These are phyloP conservation scores for Baronia brevicornis DNA, from an alignment of 2,888 invertebrate species.

Conservation along the genomic window DNA sequence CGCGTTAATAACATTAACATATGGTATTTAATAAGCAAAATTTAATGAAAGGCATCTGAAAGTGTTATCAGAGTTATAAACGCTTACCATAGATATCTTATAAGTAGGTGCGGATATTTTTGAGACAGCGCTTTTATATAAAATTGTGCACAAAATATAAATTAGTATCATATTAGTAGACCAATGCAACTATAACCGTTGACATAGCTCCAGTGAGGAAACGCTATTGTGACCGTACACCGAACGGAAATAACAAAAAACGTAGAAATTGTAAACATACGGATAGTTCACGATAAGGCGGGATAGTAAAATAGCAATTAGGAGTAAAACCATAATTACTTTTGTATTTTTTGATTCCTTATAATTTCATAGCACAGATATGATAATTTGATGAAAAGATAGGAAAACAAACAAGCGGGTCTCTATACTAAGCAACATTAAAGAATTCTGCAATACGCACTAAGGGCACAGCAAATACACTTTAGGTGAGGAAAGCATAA, in stretches of 20 bases:
- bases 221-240: slow-evolving; percentile 2
- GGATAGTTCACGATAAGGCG: slow-evolving; percentile 2
- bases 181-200: slow-evolving; percentile 1
- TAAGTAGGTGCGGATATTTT: slow-evolving; percentile 21
- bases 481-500: no score
- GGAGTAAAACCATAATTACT: no score
- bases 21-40: slow-evolving; percentile 1
- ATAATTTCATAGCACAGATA: no score
- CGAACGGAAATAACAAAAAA: slow-evolving; percentile 3
- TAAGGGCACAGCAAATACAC: no score
- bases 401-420: no score
- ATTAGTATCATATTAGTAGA: slow-evolving; percentile 8
- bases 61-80: slow-evolving; percentile 5
- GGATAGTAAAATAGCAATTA: no score
- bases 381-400: no score
- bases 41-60: slow-evolving; percentile 1
- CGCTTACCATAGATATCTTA: slow-evolving; percentile 53
- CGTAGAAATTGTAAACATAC: slow-evolving; percentile 7
- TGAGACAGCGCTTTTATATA: slow-evolving; percentile 3
- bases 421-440: no score
- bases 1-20: no score
- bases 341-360: no score
- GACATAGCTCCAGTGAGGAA: slow-evolving; percentile 6
- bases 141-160: not conserved
- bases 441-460: no score